phyloP scores from a whole-genome alignment of 2,888 invertebrate species.

The Amiota communis region DNA sequence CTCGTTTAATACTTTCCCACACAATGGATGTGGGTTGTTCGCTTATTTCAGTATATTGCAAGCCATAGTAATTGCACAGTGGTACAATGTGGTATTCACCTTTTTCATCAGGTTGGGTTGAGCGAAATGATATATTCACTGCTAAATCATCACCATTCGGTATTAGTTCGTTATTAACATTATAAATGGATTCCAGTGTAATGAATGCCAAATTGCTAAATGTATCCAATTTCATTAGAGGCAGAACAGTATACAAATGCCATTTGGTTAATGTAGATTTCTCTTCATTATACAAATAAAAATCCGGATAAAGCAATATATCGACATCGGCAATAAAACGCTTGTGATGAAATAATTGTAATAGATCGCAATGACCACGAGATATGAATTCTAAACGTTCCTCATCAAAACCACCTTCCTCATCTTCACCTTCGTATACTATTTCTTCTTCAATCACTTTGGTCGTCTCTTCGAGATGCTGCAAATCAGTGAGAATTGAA shows the following conservation, averaged over 20 bases:
- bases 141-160: slow-evolving; percentile 40
- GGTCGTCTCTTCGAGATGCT: neutral
- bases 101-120: slow-evolving; percentile 38
- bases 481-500: neutral
- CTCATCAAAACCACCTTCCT: slow-evolving; percentile 36
- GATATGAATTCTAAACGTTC: slow-evolving; percentile 51
- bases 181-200: slow-evolving; percentile 63
- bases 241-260: slow-evolving; percentile 66
- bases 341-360: slow-evolving; percentile 52
- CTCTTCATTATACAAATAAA: neutral
- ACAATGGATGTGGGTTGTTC: slow-evolving; percentile 46
- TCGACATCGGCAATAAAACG: slow-evolving; percentile 51
- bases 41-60: slow-evolving; percentile 47
- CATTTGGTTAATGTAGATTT: slow-evolving; percentile 48
- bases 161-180: slow-evolving; percentile 46
- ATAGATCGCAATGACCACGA: slow-evolving; percentile 53
- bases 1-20: slow-evolving; percentile 55
- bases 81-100: slow-evolving; percentile 42
- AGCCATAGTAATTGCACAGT: slow-evolving; percentile 53
- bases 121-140: slow-evolving; percentile 49
- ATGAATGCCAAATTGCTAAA: slow-evolving; percentile 60
- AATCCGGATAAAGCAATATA: slow-evolving; percentile 47
- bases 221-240: slow-evolving; percentile 53
- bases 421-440: slow-evolving; percentile 22
- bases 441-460: neutral